Conservation (phyloP, 2,797 vertebrate genomes). For the Microtus agrestis region DNA sequence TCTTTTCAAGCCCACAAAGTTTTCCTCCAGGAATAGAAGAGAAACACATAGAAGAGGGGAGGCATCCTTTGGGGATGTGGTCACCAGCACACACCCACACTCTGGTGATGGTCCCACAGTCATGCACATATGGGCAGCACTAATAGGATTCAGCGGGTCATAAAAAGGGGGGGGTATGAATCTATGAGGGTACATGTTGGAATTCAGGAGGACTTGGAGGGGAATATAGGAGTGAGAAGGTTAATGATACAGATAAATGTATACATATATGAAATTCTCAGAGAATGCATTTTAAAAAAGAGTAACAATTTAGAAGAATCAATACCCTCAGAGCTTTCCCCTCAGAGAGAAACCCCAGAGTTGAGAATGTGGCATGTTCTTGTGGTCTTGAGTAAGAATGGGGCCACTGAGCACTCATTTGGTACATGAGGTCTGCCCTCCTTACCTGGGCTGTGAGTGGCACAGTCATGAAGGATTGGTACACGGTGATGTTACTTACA, state of each 20-base stretch:
- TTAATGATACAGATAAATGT: background rate
- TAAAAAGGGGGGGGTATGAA: background rate
- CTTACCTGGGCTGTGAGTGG: background rate
- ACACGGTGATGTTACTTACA: accelerated
- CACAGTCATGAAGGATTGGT: background rate
- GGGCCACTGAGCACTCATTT: accelerated
- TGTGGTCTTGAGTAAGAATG: background rate
- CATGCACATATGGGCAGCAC: background rate
- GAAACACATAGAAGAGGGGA: background rate
- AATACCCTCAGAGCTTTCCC: background rate
- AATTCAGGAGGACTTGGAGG: background rate
- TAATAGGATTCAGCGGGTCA: background rate
- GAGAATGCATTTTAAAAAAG: background rate
- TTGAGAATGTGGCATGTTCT: background rate
- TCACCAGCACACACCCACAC: background rate
- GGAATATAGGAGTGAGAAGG: background rate
- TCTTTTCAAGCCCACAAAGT: background rate
- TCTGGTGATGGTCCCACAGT: background rate
- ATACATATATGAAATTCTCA: background rate
- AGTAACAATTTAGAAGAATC: background rate
- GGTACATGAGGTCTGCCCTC: background rate
- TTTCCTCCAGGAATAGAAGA: background rate
- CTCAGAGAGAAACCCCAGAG: background rate
- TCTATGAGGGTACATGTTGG: background rate
- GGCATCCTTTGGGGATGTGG: background rate